Evolutionary conservation across 2,888 invertebrate genomes (phyloP), one percentile per base, ranked within the genome.

Genomic region (Xanthorhoe designata): DNA sequence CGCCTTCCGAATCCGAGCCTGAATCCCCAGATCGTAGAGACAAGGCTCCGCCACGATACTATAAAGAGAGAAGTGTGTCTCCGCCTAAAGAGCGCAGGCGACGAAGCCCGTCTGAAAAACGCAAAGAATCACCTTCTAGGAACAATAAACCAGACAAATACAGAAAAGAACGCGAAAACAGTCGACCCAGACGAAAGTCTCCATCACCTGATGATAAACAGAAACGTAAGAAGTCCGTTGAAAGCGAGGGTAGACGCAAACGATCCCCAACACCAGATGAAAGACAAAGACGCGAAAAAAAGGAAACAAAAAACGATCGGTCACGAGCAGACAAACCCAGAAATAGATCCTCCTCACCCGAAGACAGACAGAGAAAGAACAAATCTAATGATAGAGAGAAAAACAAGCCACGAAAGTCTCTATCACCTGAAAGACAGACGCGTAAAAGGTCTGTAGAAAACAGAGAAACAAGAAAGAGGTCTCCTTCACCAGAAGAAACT

Each of bases 1-100:
- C 84, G 0, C 84, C 88, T 0, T 85, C 89, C 0, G 91, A 89
- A 66, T 87, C 90, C 0, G 90, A 90, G 45, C 49, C 77, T 0
- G 90, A 90, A 68, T 75, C 76, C 4, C 76, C 78, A 5, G 87
- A 83, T 74, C 82, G 75, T n/a, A 81, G 70, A 61, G 82, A 82
- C 24, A 87, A 81, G 66, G 66, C 61, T 61, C 64, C 73, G 69
- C 75, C 77, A 35, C 82, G 82, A 47, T 80, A 84, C 69, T 75
- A 84, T 56, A 87, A 84, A 65, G 80, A 77, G 10, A 80, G 71
- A 55, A 81, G 74, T 54, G 74, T 68, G 60, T 82, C 83, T 32
- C 58, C 80, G 7, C 58, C 76, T 8, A 80, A 73, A 68, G 80
- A 84, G 45, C 82, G 77, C 66, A 80, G 81, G 19, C 81, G 75